Evolutionary conservation across 1,140 invertebrate genomes (phyloP).

Genomic region (Proctacanthus coquilletti): DNA sequence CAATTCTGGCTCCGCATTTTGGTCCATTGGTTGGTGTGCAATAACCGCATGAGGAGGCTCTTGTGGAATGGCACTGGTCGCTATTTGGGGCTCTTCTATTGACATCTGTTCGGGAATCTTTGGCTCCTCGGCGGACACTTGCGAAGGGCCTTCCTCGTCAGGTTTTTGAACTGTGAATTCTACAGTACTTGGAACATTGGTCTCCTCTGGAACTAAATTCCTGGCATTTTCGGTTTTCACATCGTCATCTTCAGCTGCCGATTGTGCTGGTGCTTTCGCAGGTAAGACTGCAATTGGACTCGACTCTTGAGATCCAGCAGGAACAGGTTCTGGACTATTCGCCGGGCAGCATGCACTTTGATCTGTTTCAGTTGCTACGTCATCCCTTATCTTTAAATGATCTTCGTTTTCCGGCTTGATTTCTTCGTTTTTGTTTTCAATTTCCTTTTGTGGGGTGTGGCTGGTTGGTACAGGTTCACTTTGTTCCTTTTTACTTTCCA

Average conservation of each 20-base stretch:
- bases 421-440: conserved; percentile 3
- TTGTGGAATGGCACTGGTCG: conserved; percentile 16
- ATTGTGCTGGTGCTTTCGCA: background rate
- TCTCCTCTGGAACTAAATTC: conserved; percentile 1
- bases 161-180: conserved; percentile 4
- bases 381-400: background rate
- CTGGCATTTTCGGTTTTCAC: too few relatives aligned
- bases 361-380: background rate
- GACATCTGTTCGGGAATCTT: conserved; percentile 8
- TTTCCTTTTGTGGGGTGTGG: background rate
- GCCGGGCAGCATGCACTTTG: conserved; percentile 3
- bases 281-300: background rate
- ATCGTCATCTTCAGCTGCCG: conserved; percentile 7
- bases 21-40: conserved; percentile 13
- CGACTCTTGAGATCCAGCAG: background rate
- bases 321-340: background rate
- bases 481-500: background rate
- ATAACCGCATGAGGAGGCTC: conserved; percentile 7
- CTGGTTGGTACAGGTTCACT: too few relatives aligned
- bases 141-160: background rate
- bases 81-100: conserved; percentile 22
- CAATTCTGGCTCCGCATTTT: background rate
- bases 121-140: background rate
- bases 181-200: conserved; percentile 3
- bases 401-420: background rate